Base-by-base conservation (phyloP, 2,888 invertebrate species). In the Acanthococcus lagerstroemiae region DNA sequence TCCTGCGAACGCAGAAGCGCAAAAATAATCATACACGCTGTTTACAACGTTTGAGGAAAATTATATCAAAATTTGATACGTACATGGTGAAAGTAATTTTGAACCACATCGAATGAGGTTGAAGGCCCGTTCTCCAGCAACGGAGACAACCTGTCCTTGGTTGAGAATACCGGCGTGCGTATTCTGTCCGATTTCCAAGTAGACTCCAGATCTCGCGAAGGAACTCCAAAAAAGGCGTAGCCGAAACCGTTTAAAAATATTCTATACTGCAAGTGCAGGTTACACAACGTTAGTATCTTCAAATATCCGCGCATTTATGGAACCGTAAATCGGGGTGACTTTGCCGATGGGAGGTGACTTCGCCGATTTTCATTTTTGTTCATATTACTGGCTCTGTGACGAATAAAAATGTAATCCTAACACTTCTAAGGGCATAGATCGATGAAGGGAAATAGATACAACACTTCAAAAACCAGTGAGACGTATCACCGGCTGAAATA, bases 221-320 rank as follows among this genome's bases (percentile, higher is more conserved):
- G 87, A 21, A 87, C 85, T 2, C 88, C 87, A 76, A 88, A 88
- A 4, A 89, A 73, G 7, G 85, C 84, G 75, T 88, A 88, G 54
- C 88, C 88, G 73, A 88, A 86, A 3, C 90, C 90, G 75, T 90
- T 88, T 70, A 90, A 80, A 76, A 92, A 82, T 72, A 92, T 88
- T 70, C 90, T 86, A 75, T 90, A 90, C 88, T 91, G 79, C 46
- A 81, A 52, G 5, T 48, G 4, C 15, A n/a, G n/a, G n/a, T n/a
- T 37, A 37, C 44, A 37, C 44, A 37, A 37, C 15, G n/a, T 12
- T 37, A 15, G 44, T 37, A 37, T 37, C 9, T 37, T 12, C 9
- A 12, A 15, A 37, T 9, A 15, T 12, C 15, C 9, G 9, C 26
- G 17, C 7, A 25, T 25, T 12, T 12, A 55, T 12, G 12, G 26